Evolutionary conservation across 1,140 invertebrate genomes (phyloP).

Genomic region (Atta cephalotes): DNA sequence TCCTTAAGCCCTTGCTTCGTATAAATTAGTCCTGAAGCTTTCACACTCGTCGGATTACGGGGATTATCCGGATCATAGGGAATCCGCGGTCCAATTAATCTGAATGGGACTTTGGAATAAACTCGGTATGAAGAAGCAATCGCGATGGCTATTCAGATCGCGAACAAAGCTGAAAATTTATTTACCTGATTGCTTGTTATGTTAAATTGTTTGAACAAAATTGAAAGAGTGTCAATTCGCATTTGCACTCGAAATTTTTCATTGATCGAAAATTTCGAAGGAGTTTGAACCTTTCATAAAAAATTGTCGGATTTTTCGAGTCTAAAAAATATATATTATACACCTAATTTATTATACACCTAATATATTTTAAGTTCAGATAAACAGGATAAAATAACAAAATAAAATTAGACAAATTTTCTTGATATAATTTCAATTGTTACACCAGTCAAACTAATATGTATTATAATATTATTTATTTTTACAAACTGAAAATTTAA

Average conservation of each 20-base stretch:
- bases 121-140: constrained; percentile 56
- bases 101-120: constrained; percentile 66
- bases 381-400: neutral
- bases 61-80: constrained; percentile 67
- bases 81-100: constrained; percentile 71
- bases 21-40: constrained; percentile 69
- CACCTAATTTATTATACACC: too few species aligned
- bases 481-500: neutral
- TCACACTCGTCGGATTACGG: constrained; percentile 67
- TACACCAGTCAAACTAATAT: neutral
- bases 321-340: neutral
- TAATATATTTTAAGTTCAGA: neutral
- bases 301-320: neutral
- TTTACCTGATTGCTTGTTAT: neutral
- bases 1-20: constrained; percentile 67
- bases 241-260: neutral
- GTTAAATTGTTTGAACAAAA: neutral
- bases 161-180: constrained; percentile 47
- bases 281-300: neutral
- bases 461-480: neutral
- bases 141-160: constrained; percentile 16
- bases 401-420: neutral
- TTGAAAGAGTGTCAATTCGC: neutral
- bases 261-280: neutral
- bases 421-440: neutral